A percentile compares a stretch with the other conserved stretches of the same genome.
Conservation (phyloP, 2,888 invertebrate species). For the Phrixothrix hirtus region DNA sequence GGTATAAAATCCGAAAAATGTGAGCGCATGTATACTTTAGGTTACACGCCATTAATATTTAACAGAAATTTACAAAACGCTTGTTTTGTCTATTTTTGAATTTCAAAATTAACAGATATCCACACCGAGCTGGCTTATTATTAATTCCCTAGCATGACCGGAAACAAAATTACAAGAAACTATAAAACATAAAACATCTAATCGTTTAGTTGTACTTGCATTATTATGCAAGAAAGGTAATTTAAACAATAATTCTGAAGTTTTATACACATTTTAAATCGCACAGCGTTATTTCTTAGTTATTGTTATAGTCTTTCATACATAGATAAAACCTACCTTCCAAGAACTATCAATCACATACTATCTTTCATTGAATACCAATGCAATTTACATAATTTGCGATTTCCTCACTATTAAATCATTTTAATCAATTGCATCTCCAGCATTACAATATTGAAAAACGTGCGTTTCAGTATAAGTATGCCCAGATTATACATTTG, state of each 20-base stretch:
- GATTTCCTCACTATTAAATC: too few relatives aligned
- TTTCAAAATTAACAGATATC: too few relatives aligned
- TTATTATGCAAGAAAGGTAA: conserved; percentile 36
- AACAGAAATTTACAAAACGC: too few relatives aligned
- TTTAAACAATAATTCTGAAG: conserved; percentile 38
- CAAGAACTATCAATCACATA: conserved; percentile 32
- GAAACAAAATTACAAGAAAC: conserved; percentile 37
- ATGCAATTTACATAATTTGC: conserved; percentile 19
- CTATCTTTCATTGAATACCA: conserved; percentile 35
- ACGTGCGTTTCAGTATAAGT: too few relatives aligned
- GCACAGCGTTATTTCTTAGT: conserved; percentile 30
- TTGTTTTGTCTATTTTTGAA: too few relatives aligned
- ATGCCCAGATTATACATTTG: too few relatives aligned
- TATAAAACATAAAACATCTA: conserved; percentile 26
- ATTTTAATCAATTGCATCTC: too few relatives aligned
- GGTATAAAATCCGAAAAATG: too few relatives aligned
- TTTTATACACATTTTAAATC: conserved; percentile 28
- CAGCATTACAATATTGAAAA: too few relatives aligned
- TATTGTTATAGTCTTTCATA: conserved; percentile 34
- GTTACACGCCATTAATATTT: too few relatives aligned
- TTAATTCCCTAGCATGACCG: conserved; percentile 31
- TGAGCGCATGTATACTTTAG: too few relatives aligned
- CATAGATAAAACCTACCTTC: conserved; percentile 32
- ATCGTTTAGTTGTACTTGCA: conserved; percentile 28
- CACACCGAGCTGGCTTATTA: too few relatives aligned